phyloP scores from a whole-genome alignment of 1,140 invertebrate genomes.

The Spodoptera frugiperda region DNA sequence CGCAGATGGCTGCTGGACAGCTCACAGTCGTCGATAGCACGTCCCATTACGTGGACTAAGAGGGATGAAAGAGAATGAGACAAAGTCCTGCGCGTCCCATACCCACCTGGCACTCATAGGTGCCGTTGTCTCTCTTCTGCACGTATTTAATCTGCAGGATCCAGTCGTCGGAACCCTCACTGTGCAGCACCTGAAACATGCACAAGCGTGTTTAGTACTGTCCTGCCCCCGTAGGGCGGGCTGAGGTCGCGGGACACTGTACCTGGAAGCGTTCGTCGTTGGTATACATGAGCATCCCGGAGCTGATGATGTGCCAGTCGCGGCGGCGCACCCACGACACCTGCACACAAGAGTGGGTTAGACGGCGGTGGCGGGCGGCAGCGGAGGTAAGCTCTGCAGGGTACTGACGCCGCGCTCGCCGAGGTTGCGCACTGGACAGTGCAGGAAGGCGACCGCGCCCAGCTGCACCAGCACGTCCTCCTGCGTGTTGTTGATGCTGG shows the following conservation, averaged over 20 bases:
- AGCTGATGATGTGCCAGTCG: constrained; percentile 97
- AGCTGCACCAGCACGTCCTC: constrained; percentile 92
- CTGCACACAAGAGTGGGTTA: constrained; percentile 80
- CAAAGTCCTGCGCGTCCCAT: neutral
- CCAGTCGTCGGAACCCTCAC: constrained; percentile 91
- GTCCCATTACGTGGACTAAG: no score
- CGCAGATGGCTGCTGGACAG: neutral
- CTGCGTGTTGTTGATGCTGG: constrained; percentile 84
- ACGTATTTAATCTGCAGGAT: constrained; percentile 97
- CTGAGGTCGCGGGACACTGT: neutral
- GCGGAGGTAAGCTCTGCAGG: neutral
- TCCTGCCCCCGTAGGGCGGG: neutral
- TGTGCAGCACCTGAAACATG: constrained; percentile 84
- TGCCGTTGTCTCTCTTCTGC: constrained; percentile 95
- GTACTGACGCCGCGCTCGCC: constrained; percentile 77
- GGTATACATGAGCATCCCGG: constrained; percentile 95
- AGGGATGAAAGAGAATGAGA: no score
- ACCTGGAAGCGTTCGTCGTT: constrained; percentile 95
- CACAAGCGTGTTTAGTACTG: neutral
- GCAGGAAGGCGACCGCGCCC: constrained; percentile 93
- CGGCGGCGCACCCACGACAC: constrained; percentile 96
- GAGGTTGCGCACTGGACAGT: constrained; percentile 88
- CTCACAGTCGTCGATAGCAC: no score
- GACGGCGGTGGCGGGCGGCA: neutral
- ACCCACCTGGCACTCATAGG: constrained; percentile 97